Percentiles rank a stretch among this genome's conserved stretches.
phyloP scores from a whole-genome alignment of 2,888 invertebrate species.

The Lasioglossum calceatum region DNA sequence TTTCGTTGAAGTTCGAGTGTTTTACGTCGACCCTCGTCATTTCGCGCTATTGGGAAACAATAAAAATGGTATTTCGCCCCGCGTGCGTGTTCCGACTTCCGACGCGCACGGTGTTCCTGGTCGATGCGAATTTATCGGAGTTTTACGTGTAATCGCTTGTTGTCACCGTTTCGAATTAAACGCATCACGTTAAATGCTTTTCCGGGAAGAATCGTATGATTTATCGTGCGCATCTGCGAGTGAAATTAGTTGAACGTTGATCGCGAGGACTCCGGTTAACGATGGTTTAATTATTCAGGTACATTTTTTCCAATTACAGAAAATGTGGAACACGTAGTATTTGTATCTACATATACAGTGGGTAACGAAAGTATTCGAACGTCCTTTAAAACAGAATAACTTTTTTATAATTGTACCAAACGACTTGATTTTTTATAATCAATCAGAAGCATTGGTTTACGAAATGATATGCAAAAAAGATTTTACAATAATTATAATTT shows the following conservation, averaged over 20 bases:
- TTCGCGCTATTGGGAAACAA: constrained; percentile 28
- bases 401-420: too few relatives aligned
- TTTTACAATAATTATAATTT: too few relatives aligned
- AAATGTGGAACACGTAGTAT: background rate
- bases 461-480: too few relatives aligned
- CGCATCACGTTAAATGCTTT: background rate
- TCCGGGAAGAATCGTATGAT: background rate
- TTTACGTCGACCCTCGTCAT: constrained; percentile 1
- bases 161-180: constrained; percentile 8
- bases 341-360: too few relatives aligned
- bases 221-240: background rate
- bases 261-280: background rate
- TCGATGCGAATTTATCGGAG: background rate
- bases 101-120: background rate
- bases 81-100: background rate
- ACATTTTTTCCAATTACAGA: background rate
- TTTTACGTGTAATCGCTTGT: constrained; percentile 7
- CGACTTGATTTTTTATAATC: too few relatives aligned
- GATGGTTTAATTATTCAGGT: background rate
- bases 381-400: too few relatives aligned
- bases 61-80: constrained; percentile 18
- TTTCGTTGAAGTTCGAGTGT: background rate
- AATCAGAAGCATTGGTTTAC: too few relatives aligned
- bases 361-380: too few relatives aligned
- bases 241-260: background rate